Evolutionary conservation across 2,888 invertebrate species (phyloP), one percentile per base, ranked within the genome.

Genomic region (Morpho deidamia): DNA sequence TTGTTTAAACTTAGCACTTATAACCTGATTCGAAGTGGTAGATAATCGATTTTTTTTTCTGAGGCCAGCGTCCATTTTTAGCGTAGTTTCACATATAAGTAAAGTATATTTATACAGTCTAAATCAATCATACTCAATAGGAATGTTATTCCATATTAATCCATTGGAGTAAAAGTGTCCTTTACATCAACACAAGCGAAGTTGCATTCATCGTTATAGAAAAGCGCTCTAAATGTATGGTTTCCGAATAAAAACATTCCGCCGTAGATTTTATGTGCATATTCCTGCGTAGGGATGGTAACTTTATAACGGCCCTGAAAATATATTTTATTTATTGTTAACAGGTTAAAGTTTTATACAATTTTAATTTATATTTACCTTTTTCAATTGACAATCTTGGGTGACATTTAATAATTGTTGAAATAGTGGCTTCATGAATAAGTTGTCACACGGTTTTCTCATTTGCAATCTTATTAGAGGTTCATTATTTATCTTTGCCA

Each of bases 391-490:
- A 53, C 85, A 86, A 10, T 76, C 70, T 8, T 68, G 62, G 0
- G 77, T 72, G 7, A 72, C 62, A 44, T 83, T 81, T 11, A 80
- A 49, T 40, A 76, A 46, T 0, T 64, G 37, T 38, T 70, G 69
- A 11, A 86, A 68, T 0, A 85, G 50, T 0, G 79, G 75, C 50
- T 70, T 71, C 51, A 86, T 40, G 44, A 84, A 83, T 7, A 84
- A 62, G 56, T 85, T 83, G 0, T 82, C 72, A 42, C 85, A 86
- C 0, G 85, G 82, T 42, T 79, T 80, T 50, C 77, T 79, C 64
- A 85, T 70, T 56, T 85, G 86, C 0, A 85, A 60, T 42, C 85
- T 69, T 1, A 84, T 35, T 2, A 81, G 64, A 32, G 73, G 74
- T 44, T 76, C 78, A 0, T 75, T 80, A 39, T 83, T 76, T 2